Percentiles rank a stretch among this genome's conserved stretches.
Conservation (phyloP, 2,888 invertebrate genomes). For the Colletes collaris region DNA sequence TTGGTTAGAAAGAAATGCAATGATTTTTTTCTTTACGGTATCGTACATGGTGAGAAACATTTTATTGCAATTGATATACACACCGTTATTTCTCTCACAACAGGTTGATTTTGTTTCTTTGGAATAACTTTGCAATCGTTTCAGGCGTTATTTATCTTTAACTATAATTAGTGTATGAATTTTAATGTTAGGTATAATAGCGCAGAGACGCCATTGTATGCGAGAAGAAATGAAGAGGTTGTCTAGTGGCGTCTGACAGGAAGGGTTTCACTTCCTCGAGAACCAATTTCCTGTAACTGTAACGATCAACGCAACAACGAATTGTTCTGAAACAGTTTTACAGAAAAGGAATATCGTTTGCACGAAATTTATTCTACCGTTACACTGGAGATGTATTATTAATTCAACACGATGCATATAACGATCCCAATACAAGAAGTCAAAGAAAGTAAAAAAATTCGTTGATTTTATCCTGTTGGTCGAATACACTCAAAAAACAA, state of each 20-base stretch:
- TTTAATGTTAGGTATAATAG: conserved; percentile 26
- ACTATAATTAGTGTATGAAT: conserved; percentile 33
- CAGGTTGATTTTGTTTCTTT: not conserved
- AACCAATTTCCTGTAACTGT: conserved; percentile 56
- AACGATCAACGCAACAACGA: conserved; percentile 26
- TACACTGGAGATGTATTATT: not conserved
- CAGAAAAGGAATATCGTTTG: not conserved
- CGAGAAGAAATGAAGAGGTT: conserved; percentile 35
- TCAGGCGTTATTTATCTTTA: not conserved
- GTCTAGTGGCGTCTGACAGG: conserved; percentile 46
- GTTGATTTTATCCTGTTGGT: too few relatives aligned
- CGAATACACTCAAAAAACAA: too few relatives aligned
- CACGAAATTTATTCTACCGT: not conserved
- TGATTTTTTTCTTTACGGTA: not conserved
- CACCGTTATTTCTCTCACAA: conserved; percentile 16
- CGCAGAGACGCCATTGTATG: conserved; percentile 33
- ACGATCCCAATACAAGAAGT: too few relatives aligned
- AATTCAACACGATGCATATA: not conserved
- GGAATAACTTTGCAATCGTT: not conserved
- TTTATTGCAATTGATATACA: not conserved
- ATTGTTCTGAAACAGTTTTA: conserved; percentile 5
- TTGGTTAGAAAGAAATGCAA: not conserved
- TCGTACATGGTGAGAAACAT: not conserved
- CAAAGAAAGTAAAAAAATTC: too few relatives aligned
- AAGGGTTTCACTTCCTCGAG: conserved; percentile 60